Conservation (phyloP, 2,113 vertebrate genomes). For the Plotosus lineatus region DNA sequence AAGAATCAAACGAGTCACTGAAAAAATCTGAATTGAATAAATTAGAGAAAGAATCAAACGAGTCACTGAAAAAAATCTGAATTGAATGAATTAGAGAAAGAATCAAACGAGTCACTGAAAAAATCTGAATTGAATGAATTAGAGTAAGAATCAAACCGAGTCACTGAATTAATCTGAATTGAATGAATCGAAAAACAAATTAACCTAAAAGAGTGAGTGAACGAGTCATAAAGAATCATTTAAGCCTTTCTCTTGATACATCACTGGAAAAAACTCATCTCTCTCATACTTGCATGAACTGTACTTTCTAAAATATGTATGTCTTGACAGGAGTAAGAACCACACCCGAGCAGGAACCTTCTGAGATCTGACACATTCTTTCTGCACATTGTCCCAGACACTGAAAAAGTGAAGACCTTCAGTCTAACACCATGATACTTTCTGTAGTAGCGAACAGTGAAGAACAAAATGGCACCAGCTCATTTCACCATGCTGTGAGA, state of each 20-base stretch:
- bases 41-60: neutral
- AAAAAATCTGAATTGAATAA: neutral
- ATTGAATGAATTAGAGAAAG: no score
- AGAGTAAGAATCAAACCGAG: no score
- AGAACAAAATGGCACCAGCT: slow-evolving; percentile 48
- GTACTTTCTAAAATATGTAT: no score
- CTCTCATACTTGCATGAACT: neutral
- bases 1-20: neutral
- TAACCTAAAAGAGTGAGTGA: no score
- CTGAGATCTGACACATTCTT: neutral
- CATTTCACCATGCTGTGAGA: slow-evolving; percentile 58
- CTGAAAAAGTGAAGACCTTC: neutral
- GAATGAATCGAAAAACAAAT: no score
- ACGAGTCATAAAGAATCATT: neutral
- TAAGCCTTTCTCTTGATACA: neutral
- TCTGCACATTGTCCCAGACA: neutral
- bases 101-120: no score
- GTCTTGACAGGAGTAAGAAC: neutral
- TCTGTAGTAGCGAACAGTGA: neutral
- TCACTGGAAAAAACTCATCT: neutral
- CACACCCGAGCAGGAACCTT: neutral
- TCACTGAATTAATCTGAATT: no score
- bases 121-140: no score
- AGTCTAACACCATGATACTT: neutral
- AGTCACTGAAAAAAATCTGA: no score